Base-by-base conservation (phyloP, 1,140 invertebrate species). In the Drosophila orosa region DNA sequence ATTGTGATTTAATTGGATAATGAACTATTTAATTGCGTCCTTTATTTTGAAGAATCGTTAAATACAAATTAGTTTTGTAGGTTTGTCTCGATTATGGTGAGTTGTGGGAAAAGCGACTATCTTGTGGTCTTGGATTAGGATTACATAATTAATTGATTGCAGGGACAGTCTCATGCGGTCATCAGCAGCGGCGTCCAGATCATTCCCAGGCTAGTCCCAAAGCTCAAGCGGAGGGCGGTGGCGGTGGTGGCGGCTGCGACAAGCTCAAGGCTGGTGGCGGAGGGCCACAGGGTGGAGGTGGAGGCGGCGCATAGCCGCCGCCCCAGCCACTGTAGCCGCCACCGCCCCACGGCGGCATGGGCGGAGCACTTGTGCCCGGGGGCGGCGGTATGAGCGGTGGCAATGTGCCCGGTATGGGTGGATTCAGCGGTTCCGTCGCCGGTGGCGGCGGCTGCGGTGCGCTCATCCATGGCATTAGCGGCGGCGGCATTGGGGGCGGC, bases 261-360 rank as follows among this genome's bases (percentile, higher is more conserved):
- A 91, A 50, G 35, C 68, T 69, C 12, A 92, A 59, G 7, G 78
- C 58, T 17, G 94, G 94, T 31, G 94, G 94, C 40, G 95, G 94
- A 9, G 93, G 93, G 4, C 93, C 93, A 42, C 93, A 92, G 15
- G 93, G 93, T 24, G 93, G 93, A 25, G 93, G 91, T 0, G 93
- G 94, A 48, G 93, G 94, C 66, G 93, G 92, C 39, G 94, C 93
- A 76, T 92, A 93, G 92, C 93, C 31, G 92, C 92, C 33, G 89
- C 93, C 76, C 83, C 81, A 83, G 17, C 66, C 71, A 47, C 83
- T 55, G 47, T 84, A 91, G 3, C 62, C 71, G 10, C 63, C 71
- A 40, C 48, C 54, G 81, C 48, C 92, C 93, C 93, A 94, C 90
- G 72, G 93, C 91, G 91, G 87, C 67, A 91, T 72, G 12, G 82